These are phyloP conservation scores for Montipora capricornis DNA, from an alignment of 64 coral and sea anemone genomes.

Conservation along the genomic window DNA sequence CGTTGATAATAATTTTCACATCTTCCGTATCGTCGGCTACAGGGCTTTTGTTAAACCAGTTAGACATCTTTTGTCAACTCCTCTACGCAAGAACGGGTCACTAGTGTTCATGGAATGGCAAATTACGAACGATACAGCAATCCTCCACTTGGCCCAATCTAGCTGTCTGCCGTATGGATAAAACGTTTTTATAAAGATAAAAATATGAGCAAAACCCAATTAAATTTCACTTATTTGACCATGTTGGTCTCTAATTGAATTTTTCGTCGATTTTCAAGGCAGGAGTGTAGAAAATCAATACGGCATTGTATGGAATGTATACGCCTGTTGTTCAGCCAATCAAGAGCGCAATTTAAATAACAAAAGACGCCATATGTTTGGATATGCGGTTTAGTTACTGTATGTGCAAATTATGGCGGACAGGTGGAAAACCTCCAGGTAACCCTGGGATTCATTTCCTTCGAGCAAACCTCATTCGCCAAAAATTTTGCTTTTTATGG, in stretches of 20 bases:
- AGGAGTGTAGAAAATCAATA: constrained; percentile 48
- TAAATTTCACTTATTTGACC: constrained; percentile 30
- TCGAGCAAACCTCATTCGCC: constrained; percentile 5
- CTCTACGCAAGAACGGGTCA: background rate
- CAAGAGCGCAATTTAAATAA: constrained; percentile 59
- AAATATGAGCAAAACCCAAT: background rate
- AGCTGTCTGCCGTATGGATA: background rate
- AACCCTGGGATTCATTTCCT: constrained; percentile 28
- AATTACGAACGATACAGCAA: background rate
- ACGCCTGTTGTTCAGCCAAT: constrained; percentile 66
- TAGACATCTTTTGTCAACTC: constrained; percentile 8
- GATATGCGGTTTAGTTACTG: background rate
- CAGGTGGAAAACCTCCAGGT: constrained; percentile 34
- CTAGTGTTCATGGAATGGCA: too few species aligned
- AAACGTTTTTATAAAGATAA: background rate
- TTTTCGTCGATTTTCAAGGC: background rate
- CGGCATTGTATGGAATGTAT: background rate
- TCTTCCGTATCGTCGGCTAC: constrained; percentile 31
- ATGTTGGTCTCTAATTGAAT: constrained; percentile 37
- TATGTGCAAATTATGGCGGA: background rate
- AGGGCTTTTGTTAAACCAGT: constrained; percentile 5
- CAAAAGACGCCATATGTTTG: constrained; percentile 60
- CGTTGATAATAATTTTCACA: constrained; percentile 79
- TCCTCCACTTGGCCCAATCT: background rate
- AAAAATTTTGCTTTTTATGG: background rate